A percentile compares a stretch with the other conserved stretches of the same genome.
These are phyloP conservation scores for Drosophila punjabiensis DNA, from an alignment of 1,140 invertebrate genomes.

Conservation along the genomic window DNA sequence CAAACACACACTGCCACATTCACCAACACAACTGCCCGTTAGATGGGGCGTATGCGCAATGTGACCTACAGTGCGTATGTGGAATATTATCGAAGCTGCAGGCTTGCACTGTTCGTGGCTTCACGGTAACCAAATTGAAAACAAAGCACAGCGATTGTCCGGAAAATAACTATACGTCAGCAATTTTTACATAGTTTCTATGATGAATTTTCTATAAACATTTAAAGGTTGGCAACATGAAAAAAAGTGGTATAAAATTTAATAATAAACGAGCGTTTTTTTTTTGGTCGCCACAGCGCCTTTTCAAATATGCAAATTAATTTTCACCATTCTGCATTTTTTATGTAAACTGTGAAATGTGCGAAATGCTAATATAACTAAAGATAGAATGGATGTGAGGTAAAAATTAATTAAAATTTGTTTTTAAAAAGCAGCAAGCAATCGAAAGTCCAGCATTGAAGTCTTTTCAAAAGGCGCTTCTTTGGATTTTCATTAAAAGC, in stretches of 20 bases:
- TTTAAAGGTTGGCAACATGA: not conserved
- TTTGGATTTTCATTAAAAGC: not conserved
- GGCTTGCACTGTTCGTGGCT: not conserved
- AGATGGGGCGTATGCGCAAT: slow-evolving; percentile 28
- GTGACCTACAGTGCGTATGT: slow-evolving; percentile 28
- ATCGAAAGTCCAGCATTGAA: not conserved
- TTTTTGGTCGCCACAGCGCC: slow-evolving; percentile 13
- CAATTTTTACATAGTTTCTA: slow-evolving; percentile 9
- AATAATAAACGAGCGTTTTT: slow-evolving; percentile 34
- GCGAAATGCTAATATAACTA: slow-evolving; percentile 16
- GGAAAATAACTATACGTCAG: not conserved
- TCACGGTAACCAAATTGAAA: slow-evolving; percentile 13
- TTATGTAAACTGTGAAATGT: slow-evolving; percentile 17
- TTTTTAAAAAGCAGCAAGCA: not conserved
- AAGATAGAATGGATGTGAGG: not conserved
- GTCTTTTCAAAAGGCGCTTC: not conserved
- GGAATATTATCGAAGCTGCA: slow-evolving; percentile 8
- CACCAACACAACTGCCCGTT: not conserved
- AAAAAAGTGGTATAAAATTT: slow-evolving; percentile 17
- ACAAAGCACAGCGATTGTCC: slow-evolving; percentile 9
- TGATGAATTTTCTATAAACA: slow-evolving; percentile 2
- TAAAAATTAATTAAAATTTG: slow-evolving; percentile 15
- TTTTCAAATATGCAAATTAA: slow-evolving; percentile 40
- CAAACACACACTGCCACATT: not conserved
- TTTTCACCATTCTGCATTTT: slow-evolving; percentile 8